Evolutionary conservation across 2,888 invertebrate genomes (phyloP).

Genomic region (Plagodis pulveraria): DNA sequence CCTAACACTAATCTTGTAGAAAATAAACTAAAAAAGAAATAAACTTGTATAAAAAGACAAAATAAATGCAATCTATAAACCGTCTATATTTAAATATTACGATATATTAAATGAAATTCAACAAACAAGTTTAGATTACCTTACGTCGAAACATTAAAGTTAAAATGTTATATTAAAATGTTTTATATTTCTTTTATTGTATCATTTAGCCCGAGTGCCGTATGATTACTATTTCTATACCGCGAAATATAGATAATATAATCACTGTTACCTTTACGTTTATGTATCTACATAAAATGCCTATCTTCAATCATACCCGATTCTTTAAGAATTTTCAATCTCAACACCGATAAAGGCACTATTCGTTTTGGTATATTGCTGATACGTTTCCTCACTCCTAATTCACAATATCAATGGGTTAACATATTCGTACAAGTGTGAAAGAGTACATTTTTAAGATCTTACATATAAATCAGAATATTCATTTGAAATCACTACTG

Average conservation of each 20-base stretch:
- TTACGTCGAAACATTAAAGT: conserved; percentile 42
- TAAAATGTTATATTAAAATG: conserved; percentile 63
- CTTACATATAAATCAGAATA: conserved; percentile 56
- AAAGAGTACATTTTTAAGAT: conserved; percentile 70
- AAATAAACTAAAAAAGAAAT: conserved; percentile 72
- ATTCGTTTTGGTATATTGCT: conserved; percentile 84
- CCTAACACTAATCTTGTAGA: conserved; percentile 67
- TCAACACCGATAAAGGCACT: conserved; percentile 80
- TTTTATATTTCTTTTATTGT: conserved; percentile 63
- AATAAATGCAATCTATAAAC: conserved; percentile 84
- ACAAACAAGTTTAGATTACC: conserved; percentile 70
- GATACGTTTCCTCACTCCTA: conserved; percentile 83
- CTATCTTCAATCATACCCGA: conserved; percentile 60
- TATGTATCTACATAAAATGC: conserved; percentile 50
- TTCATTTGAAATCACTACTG: conserved; percentile 48
- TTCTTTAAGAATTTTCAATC: conserved; percentile 56
- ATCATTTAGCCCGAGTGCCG: conserved; percentile 77
- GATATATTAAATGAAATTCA: conserved; percentile 70
- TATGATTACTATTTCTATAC: conserved; percentile 85
- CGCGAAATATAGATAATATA: conserved; percentile 83
- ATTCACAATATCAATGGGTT: conserved; percentile 76
- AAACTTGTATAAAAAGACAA: conserved; percentile 79
- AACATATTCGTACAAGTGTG: conserved; percentile 69
- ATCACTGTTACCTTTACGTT: conserved; percentile 63
- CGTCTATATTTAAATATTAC: conserved; percentile 76